Percentiles rank a stretch among this genome's conserved stretches.
These are phyloP conservation scores for Micronycteris hirsuta DNA, from an alignment of 2,113 vertebrate species.

Conservation along the genomic window DNA sequence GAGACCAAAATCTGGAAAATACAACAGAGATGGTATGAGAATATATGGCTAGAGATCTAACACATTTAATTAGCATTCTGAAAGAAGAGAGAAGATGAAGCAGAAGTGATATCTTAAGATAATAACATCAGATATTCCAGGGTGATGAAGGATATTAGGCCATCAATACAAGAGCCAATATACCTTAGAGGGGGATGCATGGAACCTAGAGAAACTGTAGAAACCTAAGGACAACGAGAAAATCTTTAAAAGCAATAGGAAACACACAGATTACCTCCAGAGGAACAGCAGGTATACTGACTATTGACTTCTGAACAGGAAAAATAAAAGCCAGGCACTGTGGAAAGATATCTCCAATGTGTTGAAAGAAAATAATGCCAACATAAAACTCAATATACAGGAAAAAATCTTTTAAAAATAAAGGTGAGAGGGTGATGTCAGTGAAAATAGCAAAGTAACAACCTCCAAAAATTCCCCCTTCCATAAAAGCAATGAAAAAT, in stretches of 20 bases:
- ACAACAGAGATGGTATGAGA: background rate
- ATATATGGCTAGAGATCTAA: background rate
- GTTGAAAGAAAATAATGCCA: background rate
- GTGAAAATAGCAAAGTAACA: background rate
- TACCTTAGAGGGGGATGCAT: background rate
- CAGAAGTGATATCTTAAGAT: background rate
- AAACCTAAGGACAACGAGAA: background rate
- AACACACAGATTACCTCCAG: background rate
- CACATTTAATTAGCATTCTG: background rate
- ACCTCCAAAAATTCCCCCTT: background rate
- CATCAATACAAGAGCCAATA: background rate
- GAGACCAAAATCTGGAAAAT: constrained; percentile 2
- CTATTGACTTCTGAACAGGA: background rate
- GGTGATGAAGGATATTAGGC: background rate
- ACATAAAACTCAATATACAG: background rate
- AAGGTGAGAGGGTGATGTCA: background rate
- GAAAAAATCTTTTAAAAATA: background rate
- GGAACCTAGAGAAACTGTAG: background rate
- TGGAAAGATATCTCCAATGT: background rate
- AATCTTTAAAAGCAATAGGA: background rate
- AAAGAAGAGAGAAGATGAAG: background rate
- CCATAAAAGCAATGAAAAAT: background rate
- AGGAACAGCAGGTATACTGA: background rate
- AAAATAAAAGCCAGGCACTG: background rate
- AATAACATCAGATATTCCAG: background rate